Base-by-base conservation (phyloP, 2,797 vertebrate species). In the Etheostoma perlongum region DNA sequence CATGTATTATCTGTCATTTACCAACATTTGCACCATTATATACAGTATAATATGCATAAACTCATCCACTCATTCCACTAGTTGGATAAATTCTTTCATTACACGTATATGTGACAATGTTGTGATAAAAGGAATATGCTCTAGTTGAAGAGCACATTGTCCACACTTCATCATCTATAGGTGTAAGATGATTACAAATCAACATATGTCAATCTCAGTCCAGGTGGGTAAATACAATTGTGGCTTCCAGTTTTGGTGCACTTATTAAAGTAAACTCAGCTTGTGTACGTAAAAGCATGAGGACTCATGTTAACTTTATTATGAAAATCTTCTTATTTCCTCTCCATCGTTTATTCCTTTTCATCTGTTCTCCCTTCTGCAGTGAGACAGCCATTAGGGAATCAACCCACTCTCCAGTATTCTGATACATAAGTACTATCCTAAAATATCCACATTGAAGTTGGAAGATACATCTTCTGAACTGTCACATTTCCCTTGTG, bases 391-490 rank as follows among this genome's bases (percentile, higher is more conserved):
- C 62, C 57, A 65, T 66, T 81, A 76, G 68, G 51, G 81, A 90
- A 72, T 79, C 67, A 61, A 46, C 54, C 72, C 68, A 60, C 71
- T 78, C 74, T 69, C 67, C 61, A 36, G 6, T 79, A 61, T 70
- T 82, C 63, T 76, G 27, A 76, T 68, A 65, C 70, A 87, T 64
- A 82, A 85, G 67, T 30, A 65, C 46, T 73, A 54, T 83, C 83
- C 81, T 74, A 84, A 84, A 89, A 88, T 84, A 85, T 74, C 77
- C 82, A 77, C 78, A 83, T 55, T 74, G 65, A 82, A 84, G 81
- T 61, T 40, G n/a, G 76, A 68, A 64, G 74, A 67, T 76, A 55
- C 60, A 36, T 77, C 42, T 76, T 74, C 71, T 54, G 54, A 85
- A 76, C 70, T 79, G 83, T 81, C 80, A 78, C 63, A 71, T 87